phyloP scores from a whole-genome alignment of 2,888 invertebrate species.

The Caenorhabditis sp. region DNA sequence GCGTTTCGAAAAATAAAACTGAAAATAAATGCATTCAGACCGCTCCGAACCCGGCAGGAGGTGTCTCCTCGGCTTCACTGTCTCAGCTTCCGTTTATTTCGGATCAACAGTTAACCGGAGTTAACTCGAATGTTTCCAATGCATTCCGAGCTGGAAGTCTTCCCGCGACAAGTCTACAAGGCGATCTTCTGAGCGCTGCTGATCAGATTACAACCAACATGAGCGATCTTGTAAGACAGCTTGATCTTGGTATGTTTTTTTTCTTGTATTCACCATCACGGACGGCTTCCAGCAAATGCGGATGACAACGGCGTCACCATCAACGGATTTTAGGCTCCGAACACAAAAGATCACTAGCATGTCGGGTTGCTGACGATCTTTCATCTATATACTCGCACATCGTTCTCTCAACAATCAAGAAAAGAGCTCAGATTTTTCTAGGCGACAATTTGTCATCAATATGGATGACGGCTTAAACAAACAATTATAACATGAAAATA shows the following conservation, averaged over 20 bases:
- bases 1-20: neutral
- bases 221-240: conserved; percentile 95
- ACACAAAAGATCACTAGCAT: too few species aligned
- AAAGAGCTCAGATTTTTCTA: conserved; percentile 44
- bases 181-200: conserved; percentile 93
- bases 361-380: too few species aligned
- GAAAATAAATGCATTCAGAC: conserved; percentile 17
- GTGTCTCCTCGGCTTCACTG: conserved; percentile 52
- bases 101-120: conserved; percentile 64
- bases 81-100: conserved; percentile 56
- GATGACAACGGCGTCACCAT: too few species aligned
- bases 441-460: conserved; percentile 27
- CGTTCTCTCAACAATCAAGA: too few species aligned
- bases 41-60: conserved; percentile 36
- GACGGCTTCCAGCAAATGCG: too few species aligned
- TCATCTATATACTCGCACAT: too few species aligned
- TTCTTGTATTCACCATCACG: too few species aligned
- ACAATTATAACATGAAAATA: neutral
- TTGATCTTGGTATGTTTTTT: too few species aligned
- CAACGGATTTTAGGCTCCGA: too few species aligned
- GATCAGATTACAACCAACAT: conserved; percentile 98
- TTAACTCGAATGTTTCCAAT: conserved; percentile 67
- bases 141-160: conserved; percentile 73
- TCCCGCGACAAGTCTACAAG: conserved; percentile 69
- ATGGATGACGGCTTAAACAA: conserved; percentile 5